These are phyloP conservation scores for Sarotherodon lohbergeri DNA, from an alignment of 2,113 vertebrate genomes.

Conservation along the genomic window DNA sequence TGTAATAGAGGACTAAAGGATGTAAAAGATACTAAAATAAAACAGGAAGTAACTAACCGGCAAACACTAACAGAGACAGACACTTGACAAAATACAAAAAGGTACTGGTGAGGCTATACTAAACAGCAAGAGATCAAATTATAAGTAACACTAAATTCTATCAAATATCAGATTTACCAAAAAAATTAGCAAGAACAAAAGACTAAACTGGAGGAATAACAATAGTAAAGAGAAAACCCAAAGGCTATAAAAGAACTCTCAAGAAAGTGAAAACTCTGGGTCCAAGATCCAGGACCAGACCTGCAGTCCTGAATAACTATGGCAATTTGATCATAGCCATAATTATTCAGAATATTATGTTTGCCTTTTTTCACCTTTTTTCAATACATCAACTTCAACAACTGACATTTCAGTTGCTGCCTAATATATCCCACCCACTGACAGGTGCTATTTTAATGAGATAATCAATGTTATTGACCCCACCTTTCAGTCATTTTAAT, in stretches of 20 bases:
- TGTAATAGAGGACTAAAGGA: neutral
- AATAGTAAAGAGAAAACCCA: neutral
- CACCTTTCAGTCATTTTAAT: neutral
- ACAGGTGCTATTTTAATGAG: neutral
- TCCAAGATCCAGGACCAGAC: neutral
- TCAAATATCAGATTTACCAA: neutral
- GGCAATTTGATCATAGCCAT: neutral
- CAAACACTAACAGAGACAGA: neutral
- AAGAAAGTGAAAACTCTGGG: neutral
- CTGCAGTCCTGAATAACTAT: neutral
- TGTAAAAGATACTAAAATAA: neutral
- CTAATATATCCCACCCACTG: neutral
- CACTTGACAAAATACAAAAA: fast-evolving
- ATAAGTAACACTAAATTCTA: neutral
- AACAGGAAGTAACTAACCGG: neutral
- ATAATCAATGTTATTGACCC: neutral
- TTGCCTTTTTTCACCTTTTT: neutral
- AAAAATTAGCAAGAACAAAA: fast-evolving
- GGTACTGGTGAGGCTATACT: neutral
- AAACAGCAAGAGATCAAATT: neutral
- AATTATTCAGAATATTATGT: neutral
- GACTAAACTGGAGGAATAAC: neutral
- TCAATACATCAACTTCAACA: neutral
- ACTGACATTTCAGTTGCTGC: neutral
- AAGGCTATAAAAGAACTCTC: neutral